phyloP scores from a whole-genome alignment of 2,797 vertebrate genomes.

The Sebastes oblongus region DNA sequence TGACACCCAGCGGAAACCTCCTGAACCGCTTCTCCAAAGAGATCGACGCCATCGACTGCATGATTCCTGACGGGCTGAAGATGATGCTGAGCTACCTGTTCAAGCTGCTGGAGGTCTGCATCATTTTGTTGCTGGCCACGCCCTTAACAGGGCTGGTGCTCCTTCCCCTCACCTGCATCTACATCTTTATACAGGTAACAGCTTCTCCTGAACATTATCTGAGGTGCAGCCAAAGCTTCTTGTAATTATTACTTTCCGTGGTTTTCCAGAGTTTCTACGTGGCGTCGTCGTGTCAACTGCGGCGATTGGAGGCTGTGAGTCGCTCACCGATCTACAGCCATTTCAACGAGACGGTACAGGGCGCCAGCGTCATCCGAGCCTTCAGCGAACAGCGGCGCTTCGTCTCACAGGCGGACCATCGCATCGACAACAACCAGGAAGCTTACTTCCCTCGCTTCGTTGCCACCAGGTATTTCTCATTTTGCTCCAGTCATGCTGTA shows the following conservation, averaged over 20 bases:
- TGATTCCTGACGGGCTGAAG: slow-evolving; percentile 90
- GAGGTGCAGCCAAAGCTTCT: background rate
- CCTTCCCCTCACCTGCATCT: slow-evolving; percentile 86
- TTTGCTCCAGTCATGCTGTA: background rate
- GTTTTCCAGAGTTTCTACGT: slow-evolving; percentile 87
- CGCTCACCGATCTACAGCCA: slow-evolving; percentile 91
- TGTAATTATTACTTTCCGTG: background rate
- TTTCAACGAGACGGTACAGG: slow-evolving; percentile 89
- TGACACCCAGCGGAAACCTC: slow-evolving; percentile 87
- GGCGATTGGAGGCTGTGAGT: slow-evolving; percentile 86
- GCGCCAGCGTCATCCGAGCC: slow-evolving; percentile 85
- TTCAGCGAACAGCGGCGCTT: slow-evolving; percentile 85
- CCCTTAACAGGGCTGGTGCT: slow-evolving; percentile 84
- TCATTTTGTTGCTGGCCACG: slow-evolving; percentile 87
- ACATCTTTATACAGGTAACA: slow-evolving; percentile 88
- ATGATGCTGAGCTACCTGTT: slow-evolving; percentile 89
- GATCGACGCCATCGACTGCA: slow-evolving; percentile 88
- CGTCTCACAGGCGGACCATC: slow-evolving; percentile 73
- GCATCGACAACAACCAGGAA: slow-evolving; percentile 86
- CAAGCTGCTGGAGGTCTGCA: slow-evolving; percentile 87
- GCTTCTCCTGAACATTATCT: rapidly evolving
- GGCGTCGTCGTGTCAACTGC: slow-evolving; percentile 89
- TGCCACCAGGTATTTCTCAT: slow-evolving; percentile 86
- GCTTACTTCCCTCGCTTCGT: slow-evolving; percentile 87
- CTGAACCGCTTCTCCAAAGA: slow-evolving; percentile 92